A percentile compares a stretch with the other conserved stretches of the same genome.
phyloP scores from a whole-genome alignment of 1,140 invertebrate species.

The Zaprionus nigranus region DNA sequence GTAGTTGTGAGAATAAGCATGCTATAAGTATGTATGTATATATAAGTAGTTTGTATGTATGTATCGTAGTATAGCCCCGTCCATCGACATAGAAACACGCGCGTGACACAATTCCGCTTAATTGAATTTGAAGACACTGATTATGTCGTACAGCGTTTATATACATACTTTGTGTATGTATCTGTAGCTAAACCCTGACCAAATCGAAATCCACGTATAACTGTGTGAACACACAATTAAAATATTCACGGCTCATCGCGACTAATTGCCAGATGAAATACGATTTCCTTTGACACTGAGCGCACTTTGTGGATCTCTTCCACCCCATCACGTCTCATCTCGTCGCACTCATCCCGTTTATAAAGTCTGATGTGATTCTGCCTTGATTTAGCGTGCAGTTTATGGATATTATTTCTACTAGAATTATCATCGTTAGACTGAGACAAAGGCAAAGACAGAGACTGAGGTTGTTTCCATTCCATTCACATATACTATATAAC shows the following conservation, averaged over 20 bases:
- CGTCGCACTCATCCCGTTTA: neutral
- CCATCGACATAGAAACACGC: constrained; percentile 26
- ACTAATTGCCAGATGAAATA: constrained; percentile 77
- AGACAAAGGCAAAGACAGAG: neutral
- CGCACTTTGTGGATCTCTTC: constrained; percentile 33
- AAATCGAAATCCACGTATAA: neutral
- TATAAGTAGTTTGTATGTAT: constrained; percentile 2
- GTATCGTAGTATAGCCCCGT: neutral
- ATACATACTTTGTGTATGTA: neutral
- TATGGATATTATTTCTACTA: constrained; percentile 33
- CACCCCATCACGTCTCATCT: neutral
- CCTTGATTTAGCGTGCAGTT: constrained; percentile 31
- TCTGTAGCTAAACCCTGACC: neutral
- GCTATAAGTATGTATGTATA: neutral
- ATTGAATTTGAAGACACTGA: constrained; percentile 68
- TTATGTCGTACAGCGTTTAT: constrained; percentile 6
- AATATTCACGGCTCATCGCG: constrained; percentile 43
- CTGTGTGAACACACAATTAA: constrained; percentile 47
- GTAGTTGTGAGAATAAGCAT: neutral
- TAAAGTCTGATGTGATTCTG: constrained; percentile 19
- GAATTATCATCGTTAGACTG: constrained; percentile 18
- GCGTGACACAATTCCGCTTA: constrained; percentile 75
- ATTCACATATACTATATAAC: neutral
- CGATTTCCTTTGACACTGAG: constrained; percentile 80
- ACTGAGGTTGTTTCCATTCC: constrained; percentile 15